Evolutionary conservation across 2,888 invertebrate species (phyloP).

Genomic region (Pelosia muscerda): DNA sequence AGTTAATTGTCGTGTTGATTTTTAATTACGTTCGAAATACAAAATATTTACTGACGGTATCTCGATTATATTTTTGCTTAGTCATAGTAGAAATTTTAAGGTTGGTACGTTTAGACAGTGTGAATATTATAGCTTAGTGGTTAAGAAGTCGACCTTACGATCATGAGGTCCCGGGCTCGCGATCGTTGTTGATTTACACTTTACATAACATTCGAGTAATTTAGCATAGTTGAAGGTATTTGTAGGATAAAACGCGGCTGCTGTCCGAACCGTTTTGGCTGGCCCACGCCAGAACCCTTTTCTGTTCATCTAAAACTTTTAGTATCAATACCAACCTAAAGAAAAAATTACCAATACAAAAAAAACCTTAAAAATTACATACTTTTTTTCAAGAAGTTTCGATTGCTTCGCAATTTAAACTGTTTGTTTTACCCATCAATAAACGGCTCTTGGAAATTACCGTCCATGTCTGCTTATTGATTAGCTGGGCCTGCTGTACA

Average conservation of each 20-base stretch:
- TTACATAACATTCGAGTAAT: no score
- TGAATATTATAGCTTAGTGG: no score
- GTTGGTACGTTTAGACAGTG: not conserved
- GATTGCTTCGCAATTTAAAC: slow-evolving; percentile 42
- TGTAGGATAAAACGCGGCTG: no score
- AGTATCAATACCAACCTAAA: not conserved
- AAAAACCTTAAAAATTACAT: slow-evolving; percentile 36
- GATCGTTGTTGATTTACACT: no score
- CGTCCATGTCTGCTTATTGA: slow-evolving; percentile 52
- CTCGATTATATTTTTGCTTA: not conserved
- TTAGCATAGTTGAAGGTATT: no score
- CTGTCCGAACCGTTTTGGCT: no score
- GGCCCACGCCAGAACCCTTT: no score
- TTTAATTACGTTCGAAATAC: slow-evolving; percentile 11
- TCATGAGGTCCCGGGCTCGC: no score
- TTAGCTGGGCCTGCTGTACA: slow-evolving; percentile 52
- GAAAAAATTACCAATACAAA: slow-evolving; percentile 24
- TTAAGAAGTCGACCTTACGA: no score
- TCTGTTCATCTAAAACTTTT: not conserved
- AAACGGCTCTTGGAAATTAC: slow-evolving; percentile 65
- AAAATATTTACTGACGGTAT: not conserved
- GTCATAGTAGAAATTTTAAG: not conserved
- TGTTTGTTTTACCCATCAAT: slow-evolving; percentile 70
- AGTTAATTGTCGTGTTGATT: slow-evolving; percentile 12
- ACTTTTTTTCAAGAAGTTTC: slow-evolving; percentile 32